A percentile compares a stretch with the other conserved stretches of the same genome.
Evolutionary conservation across 2,888 invertebrate genomes (phyloP).

Genomic region (Caradrina kadenii): DNA sequence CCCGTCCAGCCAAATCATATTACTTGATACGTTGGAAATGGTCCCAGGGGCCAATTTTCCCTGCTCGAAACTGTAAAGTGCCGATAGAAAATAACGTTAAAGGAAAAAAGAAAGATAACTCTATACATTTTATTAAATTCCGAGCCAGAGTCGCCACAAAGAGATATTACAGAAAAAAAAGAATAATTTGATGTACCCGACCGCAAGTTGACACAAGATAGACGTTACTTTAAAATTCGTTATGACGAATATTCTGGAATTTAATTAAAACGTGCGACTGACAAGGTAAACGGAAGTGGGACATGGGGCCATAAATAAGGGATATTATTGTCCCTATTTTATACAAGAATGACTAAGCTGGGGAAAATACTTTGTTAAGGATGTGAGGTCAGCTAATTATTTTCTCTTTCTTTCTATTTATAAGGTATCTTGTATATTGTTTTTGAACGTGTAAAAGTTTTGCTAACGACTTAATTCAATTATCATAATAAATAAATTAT

Average conservation of each 20-base stretch:
- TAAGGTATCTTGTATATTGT: not conserved
- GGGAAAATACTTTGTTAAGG: not conserved
- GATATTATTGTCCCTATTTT: constrained; percentile 25
- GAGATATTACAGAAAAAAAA: constrained; percentile 52
- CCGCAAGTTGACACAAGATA: constrained; percentile 55
- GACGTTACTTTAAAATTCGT: constrained; percentile 54
- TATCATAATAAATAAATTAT: constrained; percentile 26
- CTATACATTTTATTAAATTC: constrained; percentile 62
- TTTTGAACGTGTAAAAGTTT: constrained; percentile 9
- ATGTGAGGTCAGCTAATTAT: not conserved
- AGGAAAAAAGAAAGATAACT: constrained; percentile 38
- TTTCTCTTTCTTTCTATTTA: not conserved
- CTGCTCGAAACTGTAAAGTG: constrained; percentile 46
- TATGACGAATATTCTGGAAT: constrained; percentile 57
- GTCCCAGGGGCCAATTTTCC: constrained; percentile 30
- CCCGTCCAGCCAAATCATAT: constrained; percentile 38
- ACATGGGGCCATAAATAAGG: constrained; percentile 32
- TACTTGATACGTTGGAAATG: constrained; percentile 39
- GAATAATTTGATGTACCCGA: constrained; percentile 57
- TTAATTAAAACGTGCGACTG: constrained; percentile 52
- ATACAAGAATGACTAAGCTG: constrained; percentile 12
- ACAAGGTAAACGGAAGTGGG: constrained; percentile 36
- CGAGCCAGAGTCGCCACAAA: constrained; percentile 45
- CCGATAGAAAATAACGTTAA: constrained; percentile 55
- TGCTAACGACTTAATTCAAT: constrained; percentile 17